phyloP scores from a whole-genome alignment of 1,140 invertebrate species.

The Antheraea mylitta region DNA sequence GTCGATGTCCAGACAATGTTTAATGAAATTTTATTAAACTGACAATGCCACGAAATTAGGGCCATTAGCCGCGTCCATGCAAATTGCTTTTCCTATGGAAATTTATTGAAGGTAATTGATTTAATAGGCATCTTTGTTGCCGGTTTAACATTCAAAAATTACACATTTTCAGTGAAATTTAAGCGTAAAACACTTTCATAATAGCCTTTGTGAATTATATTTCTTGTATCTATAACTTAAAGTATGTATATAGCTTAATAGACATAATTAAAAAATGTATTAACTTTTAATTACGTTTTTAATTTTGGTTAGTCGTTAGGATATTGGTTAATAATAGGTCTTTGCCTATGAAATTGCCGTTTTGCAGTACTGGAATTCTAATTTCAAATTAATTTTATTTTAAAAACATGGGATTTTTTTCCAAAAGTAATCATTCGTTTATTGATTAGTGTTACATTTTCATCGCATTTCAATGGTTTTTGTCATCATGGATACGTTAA shows the following conservation, averaged over 20 bases:
- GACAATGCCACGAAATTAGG: constrained; percentile 65
- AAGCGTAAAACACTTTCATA: not conserved
- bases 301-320: no score
- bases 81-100: constrained; percentile 52
- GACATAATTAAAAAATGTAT: no score
- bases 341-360: no score
- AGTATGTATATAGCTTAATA: not conserved
- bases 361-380: no score
- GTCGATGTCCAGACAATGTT: constrained; percentile 47
- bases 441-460: no score
- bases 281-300: no score
- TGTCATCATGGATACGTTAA: no score
- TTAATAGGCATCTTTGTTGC: constrained; percentile 63
- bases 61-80: constrained; percentile 62
- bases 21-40: constrained; percentile 72
- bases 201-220: not conserved
- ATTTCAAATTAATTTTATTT: no score
- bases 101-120: constrained; percentile 69
- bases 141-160: constrained; percentile 16
- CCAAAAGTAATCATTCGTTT: no score
- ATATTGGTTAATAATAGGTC: no score
- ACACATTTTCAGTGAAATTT: not conserved
- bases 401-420: no score
- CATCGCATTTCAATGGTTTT: no score
- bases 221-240: not conserved